A percentile compares a stretch with the other conserved stretches of the same genome.
These are phyloP conservation scores for Apantesis nais DNA, from an alignment of 2,888 invertebrate genomes.

Conservation along the genomic window DNA sequence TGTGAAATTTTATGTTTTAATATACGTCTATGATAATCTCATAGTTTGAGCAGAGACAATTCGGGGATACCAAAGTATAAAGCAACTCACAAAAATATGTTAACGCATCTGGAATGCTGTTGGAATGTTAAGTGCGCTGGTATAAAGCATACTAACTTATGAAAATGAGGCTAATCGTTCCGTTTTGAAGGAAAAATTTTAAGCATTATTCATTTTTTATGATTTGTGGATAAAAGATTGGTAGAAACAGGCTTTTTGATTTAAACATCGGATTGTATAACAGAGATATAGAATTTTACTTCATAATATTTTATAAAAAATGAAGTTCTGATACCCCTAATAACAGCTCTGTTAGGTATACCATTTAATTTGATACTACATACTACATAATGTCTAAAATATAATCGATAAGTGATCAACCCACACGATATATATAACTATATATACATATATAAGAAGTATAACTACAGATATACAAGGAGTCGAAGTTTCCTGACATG, in stretches of 20 bases:
- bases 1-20: not conserved
- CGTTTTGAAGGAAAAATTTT: not conserved
- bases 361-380: not conserved
- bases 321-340: not conserved
- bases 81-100: not conserved
- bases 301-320: not conserved
- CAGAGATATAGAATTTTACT: not conserved
- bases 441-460: too few species aligned
- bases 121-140: not conserved
- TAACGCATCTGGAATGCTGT: not conserved
- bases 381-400: not conserved
- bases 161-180: not conserved
- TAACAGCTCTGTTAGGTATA: not conserved
- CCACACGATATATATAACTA: too few species aligned
- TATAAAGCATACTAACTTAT: not conserved
- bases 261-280: not conserved
- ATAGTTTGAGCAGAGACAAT: not conserved
- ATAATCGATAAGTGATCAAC: not conserved
- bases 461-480: too few species aligned
- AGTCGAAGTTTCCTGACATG: not conserved
- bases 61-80: not conserved
- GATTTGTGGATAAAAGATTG: not conserved
- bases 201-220: not conserved
- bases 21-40: not conserved
- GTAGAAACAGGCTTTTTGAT: not conserved